A percentile compares a stretch with the other conserved stretches of the same genome.
Evolutionary conservation across 2,113 vertebrate species (phyloP).

Genomic region (Parus major): DNA sequence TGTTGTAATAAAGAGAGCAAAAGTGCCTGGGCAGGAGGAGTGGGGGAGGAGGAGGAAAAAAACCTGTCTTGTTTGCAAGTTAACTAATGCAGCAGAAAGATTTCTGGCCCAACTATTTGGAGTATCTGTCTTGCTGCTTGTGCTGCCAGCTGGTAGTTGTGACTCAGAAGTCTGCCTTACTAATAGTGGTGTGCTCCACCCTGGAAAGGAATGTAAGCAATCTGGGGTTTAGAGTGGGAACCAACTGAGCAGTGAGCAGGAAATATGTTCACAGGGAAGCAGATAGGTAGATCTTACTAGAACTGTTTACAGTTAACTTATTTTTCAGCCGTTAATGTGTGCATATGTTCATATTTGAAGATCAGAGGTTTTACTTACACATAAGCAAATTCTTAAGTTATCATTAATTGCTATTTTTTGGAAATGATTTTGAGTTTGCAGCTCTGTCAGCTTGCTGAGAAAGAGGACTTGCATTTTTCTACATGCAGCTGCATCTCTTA

Average conservation of each 20-base stretch:
- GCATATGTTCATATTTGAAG: neutral
- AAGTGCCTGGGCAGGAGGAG: neutral
- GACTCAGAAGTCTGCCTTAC: constrained; percentile 26
- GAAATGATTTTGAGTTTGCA: neutral
- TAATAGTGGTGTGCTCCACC: constrained; percentile 24
- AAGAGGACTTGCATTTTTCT: neutral
- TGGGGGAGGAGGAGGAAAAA: neutral
- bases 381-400: neutral
- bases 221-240: neutral
- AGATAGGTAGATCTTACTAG: neutral
- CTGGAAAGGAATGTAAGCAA: constrained; percentile 12
- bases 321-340: neutral
- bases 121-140: neutral
- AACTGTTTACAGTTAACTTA: neutral
- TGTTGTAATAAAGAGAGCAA: neutral
- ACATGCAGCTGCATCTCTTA: neutral
- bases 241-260: neutral
- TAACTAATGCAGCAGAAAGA: neutral
- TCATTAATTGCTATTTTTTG: neutral
- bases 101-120: neutral
- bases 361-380: neutral
- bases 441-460: neutral
- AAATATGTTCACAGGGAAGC: neutral
- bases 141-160: neutral
- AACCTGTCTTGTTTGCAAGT: neutral